A percentile compares a stretch with the other conserved stretches of the same genome.
These are phyloP conservation scores for Syncerus caffer DNA, from an alignment of 2,797 vertebrate species.

Conservation along the genomic window DNA sequence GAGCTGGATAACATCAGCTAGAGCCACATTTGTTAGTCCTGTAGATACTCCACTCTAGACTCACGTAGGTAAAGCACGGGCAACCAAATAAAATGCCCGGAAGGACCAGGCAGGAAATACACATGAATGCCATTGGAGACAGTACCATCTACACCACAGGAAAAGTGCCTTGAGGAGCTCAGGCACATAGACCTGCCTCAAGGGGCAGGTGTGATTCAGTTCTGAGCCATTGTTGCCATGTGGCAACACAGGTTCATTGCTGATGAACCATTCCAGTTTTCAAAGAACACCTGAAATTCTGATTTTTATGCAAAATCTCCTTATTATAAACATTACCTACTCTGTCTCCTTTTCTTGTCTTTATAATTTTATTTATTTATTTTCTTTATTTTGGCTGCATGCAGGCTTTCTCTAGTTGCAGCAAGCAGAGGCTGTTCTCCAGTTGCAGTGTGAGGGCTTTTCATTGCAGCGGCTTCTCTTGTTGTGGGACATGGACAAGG, in stretches of 20 bases:
- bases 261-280: background rate
- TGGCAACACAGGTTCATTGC: background rate
- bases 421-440: background rate
- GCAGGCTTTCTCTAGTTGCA: background rate
- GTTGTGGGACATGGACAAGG: background rate
- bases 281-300: background rate
- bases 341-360: background rate
- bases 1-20: background rate
- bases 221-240: background rate
- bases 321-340: background rate
- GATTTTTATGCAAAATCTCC: background rate
- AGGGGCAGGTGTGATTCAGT: background rate
- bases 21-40: background rate
- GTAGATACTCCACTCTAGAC: background rate
- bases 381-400: background rate
- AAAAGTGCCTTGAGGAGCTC: background rate
- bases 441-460: background rate
- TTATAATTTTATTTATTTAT: background rate
- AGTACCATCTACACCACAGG: accelerated
- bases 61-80: background rate
- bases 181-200: background rate
- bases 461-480: background rate
- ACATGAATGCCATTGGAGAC: background rate
- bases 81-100: background rate
- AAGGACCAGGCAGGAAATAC: background rate